Evolutionary conservation across 2,888 invertebrate species (phyloP).

Genomic region (Serrognathus titanus): DNA sequence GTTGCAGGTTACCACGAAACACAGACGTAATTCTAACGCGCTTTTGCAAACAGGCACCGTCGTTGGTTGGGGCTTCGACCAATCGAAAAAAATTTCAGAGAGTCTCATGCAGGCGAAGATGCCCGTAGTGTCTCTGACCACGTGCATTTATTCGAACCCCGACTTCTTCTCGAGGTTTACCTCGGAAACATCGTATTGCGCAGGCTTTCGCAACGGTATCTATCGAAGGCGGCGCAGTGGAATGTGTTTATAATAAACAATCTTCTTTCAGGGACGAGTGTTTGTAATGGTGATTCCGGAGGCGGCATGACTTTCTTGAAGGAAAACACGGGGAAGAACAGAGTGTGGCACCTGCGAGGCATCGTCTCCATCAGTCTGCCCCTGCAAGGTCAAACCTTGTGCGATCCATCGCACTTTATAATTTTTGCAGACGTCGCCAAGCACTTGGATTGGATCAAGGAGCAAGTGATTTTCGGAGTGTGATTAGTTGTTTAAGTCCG

Average conservation of each 20-base stretch:
- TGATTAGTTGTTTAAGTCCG: too few species aligned
- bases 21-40: not conserved
- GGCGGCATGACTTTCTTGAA: slow-evolving; percentile 51
- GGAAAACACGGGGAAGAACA: slow-evolving; percentile 37
- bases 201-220: slow-evolving; percentile 48
- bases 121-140: slow-evolving; percentile 59
- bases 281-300: slow-evolving; percentile 53
- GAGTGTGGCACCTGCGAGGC: slow-evolving; percentile 50
- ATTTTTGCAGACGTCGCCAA: slow-evolving; percentile 43
- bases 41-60: slow-evolving; percentile 42
- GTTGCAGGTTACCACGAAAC: not conserved
- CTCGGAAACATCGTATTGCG: slow-evolving; percentile 55
- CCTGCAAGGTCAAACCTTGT: slow-evolving; percentile 25
- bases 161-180: slow-evolving; percentile 60
- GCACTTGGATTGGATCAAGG: slow-evolving; percentile 32
- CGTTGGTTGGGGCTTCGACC: slow-evolving; percentile 56
- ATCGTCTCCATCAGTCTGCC: slow-evolving; percentile 50
- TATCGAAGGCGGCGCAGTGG: too few species aligned
- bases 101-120: slow-evolving; percentile 57
- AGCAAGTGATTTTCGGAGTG: not conserved
- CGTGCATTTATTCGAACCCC: slow-evolving; percentile 58
- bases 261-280: slow-evolving; percentile 34
- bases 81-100: slow-evolving; percentile 56
- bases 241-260: slow-evolving; percentile 4
- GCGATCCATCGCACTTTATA: slow-evolving; percentile 42